phyloP scores from a whole-genome alignment of 2,888 invertebrate genomes.

The Pardosa pseudoannulata region DNA sequence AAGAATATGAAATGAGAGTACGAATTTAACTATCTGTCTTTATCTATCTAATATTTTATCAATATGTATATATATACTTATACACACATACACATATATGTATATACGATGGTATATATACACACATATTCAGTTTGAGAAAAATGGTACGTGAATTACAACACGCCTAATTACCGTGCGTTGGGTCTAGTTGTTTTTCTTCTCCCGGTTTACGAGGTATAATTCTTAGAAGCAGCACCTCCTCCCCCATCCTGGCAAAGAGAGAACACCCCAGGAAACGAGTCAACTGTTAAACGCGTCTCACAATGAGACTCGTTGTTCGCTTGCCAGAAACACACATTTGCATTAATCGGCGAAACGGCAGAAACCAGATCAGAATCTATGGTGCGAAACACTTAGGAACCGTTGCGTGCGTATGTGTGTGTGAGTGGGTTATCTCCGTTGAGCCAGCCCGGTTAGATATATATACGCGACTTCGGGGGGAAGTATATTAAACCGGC shows the following conservation, averaged over 20 bases:
- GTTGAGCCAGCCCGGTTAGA: constrained; percentile 54
- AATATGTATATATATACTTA: too few relatives aligned
- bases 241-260: neutral
- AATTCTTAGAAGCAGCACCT: too few relatives aligned
- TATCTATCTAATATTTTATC: too few relatives aligned
- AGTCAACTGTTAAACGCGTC: neutral
- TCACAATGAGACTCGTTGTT: constrained; percentile 21
- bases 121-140: too few relatives aligned
- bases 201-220: too few relatives aligned
- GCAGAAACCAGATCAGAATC: constrained; percentile 61
- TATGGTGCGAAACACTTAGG: constrained; percentile 66
- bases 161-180: too few relatives aligned
- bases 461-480: constrained; percentile 63
- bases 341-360: constrained; percentile 41
- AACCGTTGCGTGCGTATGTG: constrained; percentile 14
- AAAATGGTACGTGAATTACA: too few relatives aligned
- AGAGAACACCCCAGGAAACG: neutral
- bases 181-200: too few relatives aligned
- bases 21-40: too few relatives aligned
- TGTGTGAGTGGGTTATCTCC: constrained; percentile 41
- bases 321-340: constrained; percentile 31
- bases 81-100: too few relatives aligned
- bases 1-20: too few relatives aligned
- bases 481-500: constrained; percentile 2
- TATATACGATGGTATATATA: too few relatives aligned